phyloP scores from a whole-genome alignment of 2,797 vertebrate genomes.

The Spondyliosoma cantharus region DNA sequence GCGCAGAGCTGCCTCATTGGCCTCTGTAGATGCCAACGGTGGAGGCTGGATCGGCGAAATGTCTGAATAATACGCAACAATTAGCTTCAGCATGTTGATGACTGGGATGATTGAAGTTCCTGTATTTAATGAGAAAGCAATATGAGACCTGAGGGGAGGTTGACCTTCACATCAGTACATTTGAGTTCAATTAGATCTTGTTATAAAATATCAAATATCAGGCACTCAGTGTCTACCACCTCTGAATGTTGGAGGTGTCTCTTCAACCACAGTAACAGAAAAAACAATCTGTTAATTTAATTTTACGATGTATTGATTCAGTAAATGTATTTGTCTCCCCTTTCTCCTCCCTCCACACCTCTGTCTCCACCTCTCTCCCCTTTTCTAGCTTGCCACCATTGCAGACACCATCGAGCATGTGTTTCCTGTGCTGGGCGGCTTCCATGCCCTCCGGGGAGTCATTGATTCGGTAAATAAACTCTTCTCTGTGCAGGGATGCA shows the following conservation, averaged over 20 bases:
- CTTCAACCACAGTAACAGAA: not conserved
- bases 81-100: constrained; percentile 29
- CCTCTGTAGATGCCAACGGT: not conserved
- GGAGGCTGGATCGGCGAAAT: not conserved
- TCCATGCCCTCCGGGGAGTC: constrained; percentile 89
- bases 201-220: constrained; percentile 9
- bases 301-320: not conserved
- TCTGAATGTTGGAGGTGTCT: not conserved
- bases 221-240: not conserved
- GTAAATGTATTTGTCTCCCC: not conserved
- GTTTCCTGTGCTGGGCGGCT: constrained; percentile 92
- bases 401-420: constrained; percentile 92
- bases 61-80: constrained; percentile 13
- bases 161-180: not conserved
- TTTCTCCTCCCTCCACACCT: not conserved
- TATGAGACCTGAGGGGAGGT: too few species aligned
- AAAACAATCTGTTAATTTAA: not conserved
- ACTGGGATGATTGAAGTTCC: constrained; percentile 15
- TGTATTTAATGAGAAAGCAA: constrained; percentile 3
- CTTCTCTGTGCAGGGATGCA: constrained; percentile 11
- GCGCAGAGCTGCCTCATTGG: constrained; percentile 1
- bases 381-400: constrained; percentile 89
- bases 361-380: constrained; percentile 1
- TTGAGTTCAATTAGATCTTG: not conserved
- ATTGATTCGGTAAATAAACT: constrained; percentile 89